Base-by-base conservation (phyloP, 2,888 invertebrate species). In the Caenorhabditis sp. region DNA sequence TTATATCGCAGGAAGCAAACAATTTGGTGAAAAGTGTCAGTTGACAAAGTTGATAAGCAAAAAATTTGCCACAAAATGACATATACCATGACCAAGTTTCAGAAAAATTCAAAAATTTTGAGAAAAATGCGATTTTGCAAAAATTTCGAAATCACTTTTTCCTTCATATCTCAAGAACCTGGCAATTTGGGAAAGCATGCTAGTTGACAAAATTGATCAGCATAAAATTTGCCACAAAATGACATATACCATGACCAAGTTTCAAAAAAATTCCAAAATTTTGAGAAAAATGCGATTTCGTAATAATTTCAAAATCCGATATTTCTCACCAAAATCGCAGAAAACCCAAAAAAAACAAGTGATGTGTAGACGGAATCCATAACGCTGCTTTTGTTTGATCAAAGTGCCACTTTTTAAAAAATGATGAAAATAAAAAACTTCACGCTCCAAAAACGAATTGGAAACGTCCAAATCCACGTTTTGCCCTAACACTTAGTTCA, bases 21-120 rank as follows among this genome's bases (percentile, higher is more conserved):
- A 13, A 5, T 3, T 4, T 24, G 2, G 5, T 55, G n/a, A 55
- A 55, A 28, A 55, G 4, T 55, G 28, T 11, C n/a, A 53, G 20
- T 15, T 15, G 22, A 53, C 53, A 53, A 53, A 53, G 53, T 53
- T 53, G n/a, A 15, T 58, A 18, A 18, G 58, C 35, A 18, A 18
- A 58, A 35, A 58, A 32, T 32, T 35, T 18, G 32, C 58, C 18
- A 40, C 40, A 32, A 32, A 32, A 18, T 56, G n/a, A 8, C 28
- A 26, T 26, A 32, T 32, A 40, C 3, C 11, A 40, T 32, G 4
- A 32, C 32, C 32, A 6, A 32, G 32, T 32, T 32, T 32, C 5
- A 32, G 9, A 32, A 6, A 6, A 6, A 6, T 32, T 32, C 9
- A 32, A 32, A 13, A n/a, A n/a, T n/a, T 40, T 40, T 40, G 11